Evolutionary conservation across 2,113 vertebrate species (phyloP), one percentile per base, ranked within the genome.

Genomic region (Oreochromis aureus): DNA sequence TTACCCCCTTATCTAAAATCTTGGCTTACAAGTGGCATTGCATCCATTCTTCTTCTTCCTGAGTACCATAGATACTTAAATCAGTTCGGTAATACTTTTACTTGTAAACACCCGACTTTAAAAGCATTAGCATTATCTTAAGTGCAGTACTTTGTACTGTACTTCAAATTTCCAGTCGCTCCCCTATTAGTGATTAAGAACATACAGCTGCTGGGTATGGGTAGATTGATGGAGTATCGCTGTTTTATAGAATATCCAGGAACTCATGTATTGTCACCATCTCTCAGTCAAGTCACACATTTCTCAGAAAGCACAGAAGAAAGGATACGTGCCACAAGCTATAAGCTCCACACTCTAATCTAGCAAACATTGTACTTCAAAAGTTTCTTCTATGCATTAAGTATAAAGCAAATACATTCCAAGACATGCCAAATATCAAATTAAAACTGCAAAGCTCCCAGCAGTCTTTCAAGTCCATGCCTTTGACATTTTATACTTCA

Each of bases 391-490:
- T 69, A 86, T 76, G 59, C 48, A 51, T 78, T 63, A 34, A 86
- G 56, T 81, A 36, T 6, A 2, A 78, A 58, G 79, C 18, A 86
- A 91, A 90, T n/a, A 61, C 19, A 61, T 48, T 53, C 79, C 51
- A 53, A 84, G 22, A 66, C 73, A 27, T 24, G 13, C 13, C 30
- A 48, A 51, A 55, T 46, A 86, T 87, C 69, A 83, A 71, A 53
- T 84, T 82, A 86, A 90, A 59, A 79, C 59, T 48, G 27, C 80
- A 88, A 86, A 87, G 76, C 66, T 16, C 53, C 34, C 79, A 83
- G 54, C 19, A 5, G 76, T 76, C 78, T 87, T 86, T 92, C 82
- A 92, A 85, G 81, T 88, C 44, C 10, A 84, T 69, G 34, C 82
- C 82, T 90, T 87, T 88, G 51, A 90, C 59, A 82, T 54, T 66